Evolutionary conservation across 2,797 vertebrate species (phyloP), one percentile per base, ranked within the genome.

Genomic region (Loriculus beryllinus): DNA sequence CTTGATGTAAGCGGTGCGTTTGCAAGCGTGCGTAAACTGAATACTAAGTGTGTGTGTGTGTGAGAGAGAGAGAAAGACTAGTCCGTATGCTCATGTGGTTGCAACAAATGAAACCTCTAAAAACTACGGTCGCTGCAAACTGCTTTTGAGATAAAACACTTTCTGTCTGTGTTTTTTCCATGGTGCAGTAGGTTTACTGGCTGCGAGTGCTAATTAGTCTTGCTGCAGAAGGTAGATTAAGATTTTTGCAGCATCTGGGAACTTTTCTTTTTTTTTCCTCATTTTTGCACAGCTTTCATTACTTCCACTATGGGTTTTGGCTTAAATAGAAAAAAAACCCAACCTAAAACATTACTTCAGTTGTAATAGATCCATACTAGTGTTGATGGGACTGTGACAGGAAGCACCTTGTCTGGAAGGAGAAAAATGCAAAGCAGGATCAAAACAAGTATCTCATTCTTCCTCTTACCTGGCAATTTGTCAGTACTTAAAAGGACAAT

Each of bases 21-120:
- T 37, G 23, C 56, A 7, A 21, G 51, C 12, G 43, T 40, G 64
- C 3, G 14, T 74, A 31, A 89, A 31, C 4, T 35, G 29, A 35
- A n/a, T 35, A n/a, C 40, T 37, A 7, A 20, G 19, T 72, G 28
- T 52, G 20, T 29, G 22, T 52, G 43, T 26, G 26, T 1, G 37
- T 39, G n/a, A n/a, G n/a, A 37, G 37, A 37, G 12, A 4, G 63
- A 10, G 56, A n/a, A 39, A 37, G 11, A 10, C 29, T 16, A 10
- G 20, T 39, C 37, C 26, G 0, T 31, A 2, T 5, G 47, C 23
- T 21, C 20, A 2, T 31, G 9, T 7, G 56, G 35, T 15, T 57
- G n/a, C 23, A 22, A 71, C 37, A n/a, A 40, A 48, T 12, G n/a
- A 49, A 47, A 65, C 31, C 45, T 28, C 3, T 17, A 19, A 60